Evolutionary conservation across 2,113 vertebrate species (phyloP).

Genomic region (Dermatemys mawii): DNA sequence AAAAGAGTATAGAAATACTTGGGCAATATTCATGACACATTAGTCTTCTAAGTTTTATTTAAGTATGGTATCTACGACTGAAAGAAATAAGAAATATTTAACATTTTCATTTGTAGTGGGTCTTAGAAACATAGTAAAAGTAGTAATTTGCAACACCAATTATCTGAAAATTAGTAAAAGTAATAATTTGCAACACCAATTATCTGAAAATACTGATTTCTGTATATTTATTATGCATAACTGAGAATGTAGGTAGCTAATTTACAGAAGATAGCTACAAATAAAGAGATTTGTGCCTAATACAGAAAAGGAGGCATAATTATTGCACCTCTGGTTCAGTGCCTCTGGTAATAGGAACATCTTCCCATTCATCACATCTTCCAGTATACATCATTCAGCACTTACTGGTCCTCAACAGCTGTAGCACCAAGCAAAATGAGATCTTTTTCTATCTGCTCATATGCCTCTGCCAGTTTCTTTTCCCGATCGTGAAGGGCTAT

Average conservation of each 20-base stretch:
- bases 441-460: conserved; percentile 90
- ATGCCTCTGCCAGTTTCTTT: conserved; percentile 90
- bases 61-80: neutral
- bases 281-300: neutral
- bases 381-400: neutral
- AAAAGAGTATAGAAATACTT: neutral
- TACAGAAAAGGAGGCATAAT: neutral
- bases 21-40: neutral
- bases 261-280: neutral
- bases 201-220: neutral
- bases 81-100: neutral
- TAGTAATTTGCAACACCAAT: neutral
- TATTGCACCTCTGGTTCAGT: neutral
- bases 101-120: neutral
- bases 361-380: neutral
- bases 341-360: neutral
- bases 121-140: neutral
- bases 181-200: neutral
- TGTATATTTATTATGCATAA: neutral
- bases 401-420: conserved; percentile 95
- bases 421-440: conserved; percentile 94
- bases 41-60: neutral
- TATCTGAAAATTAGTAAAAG: neutral
- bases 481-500: conserved; percentile 93
- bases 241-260: neutral